These are phyloP conservation scores for Podarcis cretensis DNA, from an alignment of 2,113 vertebrate species.

Conservation along the genomic window DNA sequence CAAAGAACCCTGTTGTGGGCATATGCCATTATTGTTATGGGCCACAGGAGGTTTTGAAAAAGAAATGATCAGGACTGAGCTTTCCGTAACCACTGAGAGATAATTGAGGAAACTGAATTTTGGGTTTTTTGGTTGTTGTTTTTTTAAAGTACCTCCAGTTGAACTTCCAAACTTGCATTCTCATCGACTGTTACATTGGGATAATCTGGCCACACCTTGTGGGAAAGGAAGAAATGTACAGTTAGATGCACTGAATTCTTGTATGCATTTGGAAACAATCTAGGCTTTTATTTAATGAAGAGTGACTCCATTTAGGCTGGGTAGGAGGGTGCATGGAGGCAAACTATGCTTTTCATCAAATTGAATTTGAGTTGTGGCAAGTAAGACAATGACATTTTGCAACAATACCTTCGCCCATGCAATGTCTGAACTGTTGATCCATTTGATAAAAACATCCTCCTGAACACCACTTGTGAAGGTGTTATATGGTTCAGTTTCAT, in stretches of 20 bases:
- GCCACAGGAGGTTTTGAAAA: too few species aligned
- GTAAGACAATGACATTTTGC: too few species aligned
- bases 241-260: background rate
- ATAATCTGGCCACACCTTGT: constrained; percentile 90
- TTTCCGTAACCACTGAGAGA: background rate
- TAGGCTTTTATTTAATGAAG: too few species aligned
- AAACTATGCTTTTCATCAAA: background rate
- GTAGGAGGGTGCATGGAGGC: too few species aligned
- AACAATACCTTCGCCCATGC: constrained; percentile 89
- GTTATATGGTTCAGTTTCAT: constrained; percentile 83
- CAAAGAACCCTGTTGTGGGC: background rate
- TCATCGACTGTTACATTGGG: constrained; percentile 77
- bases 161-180: constrained; percentile 81
- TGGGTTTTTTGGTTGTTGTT: too few species aligned
- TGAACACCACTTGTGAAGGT: constrained; percentile 75
- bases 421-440: constrained; percentile 77
- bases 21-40: background rate
- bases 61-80: background rate
- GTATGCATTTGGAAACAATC: background rate
- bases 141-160: constrained; percentile 79
- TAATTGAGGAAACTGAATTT: too few species aligned
- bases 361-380: background rate
- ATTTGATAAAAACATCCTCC: constrained; percentile 85
- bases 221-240: constrained; percentile 18
- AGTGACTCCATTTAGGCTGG: too few species aligned